These are phyloP conservation scores for Drosophila sp. DNA, from an alignment of 1,140 invertebrate species.

Conservation along the genomic window DNA sequence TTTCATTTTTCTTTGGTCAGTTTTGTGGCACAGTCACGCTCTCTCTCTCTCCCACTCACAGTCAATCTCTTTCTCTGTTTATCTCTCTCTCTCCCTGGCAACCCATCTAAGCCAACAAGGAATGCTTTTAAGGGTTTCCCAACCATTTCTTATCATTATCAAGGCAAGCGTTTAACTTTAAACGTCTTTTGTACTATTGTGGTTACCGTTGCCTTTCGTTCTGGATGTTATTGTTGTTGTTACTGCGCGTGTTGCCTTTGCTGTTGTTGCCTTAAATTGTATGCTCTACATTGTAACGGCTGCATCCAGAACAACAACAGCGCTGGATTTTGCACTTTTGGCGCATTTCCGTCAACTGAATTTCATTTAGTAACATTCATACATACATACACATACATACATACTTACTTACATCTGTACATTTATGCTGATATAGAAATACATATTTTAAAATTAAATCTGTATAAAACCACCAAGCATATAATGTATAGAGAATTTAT, in stretches of 20 bases:
- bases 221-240: conserved; percentile 1
- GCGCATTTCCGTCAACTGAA: conserved; percentile 33
- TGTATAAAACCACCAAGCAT: no score
- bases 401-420: neutral
- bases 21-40: neutral
- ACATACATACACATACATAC: conserved; percentile 1
- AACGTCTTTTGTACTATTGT: conserved; percentile 54
- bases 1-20: conserved; percentile 30
- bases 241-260: neutral
- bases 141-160: conserved; percentile 65
- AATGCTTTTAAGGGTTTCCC: conserved; percentile 54
- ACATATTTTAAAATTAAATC: no score
- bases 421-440: no score
- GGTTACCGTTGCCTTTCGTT: conserved; percentile 12
- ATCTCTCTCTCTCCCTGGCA: neutral
- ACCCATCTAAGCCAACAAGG: conserved; percentile 26
- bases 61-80: conserved; percentile 6
- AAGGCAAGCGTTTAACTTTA: conserved; percentile 57
- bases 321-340: conserved; percentile 24
- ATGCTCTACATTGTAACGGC: conserved; percentile 33
- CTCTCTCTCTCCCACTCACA: neutral
- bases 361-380: neutral
- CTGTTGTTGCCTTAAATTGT: conserved; percentile 10
- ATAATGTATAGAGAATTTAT: no score
- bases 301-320: neutral